phyloP scores from a whole-genome alignment of 2,113 vertebrate species.

The Ammodytes marinus region DNA sequence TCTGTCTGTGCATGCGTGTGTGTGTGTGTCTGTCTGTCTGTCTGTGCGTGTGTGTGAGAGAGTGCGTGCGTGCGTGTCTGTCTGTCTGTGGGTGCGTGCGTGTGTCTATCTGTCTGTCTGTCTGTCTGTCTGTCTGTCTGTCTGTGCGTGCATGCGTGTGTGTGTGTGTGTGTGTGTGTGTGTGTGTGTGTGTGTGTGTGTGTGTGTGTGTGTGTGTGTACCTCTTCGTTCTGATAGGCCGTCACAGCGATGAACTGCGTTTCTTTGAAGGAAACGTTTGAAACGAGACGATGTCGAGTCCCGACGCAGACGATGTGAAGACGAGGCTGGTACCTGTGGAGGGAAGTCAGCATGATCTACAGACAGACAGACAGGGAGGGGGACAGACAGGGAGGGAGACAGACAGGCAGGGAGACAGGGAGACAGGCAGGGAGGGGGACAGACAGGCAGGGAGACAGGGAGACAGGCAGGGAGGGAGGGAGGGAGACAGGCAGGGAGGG shows the following conservation, averaged over 20 bases:
- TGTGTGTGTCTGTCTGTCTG: background rate
- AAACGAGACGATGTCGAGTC: conserved; percentile 91
- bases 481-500: too few relatives aligned
- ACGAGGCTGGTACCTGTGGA: conserved; percentile 97
- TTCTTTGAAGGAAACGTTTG: conserved; percentile 95
- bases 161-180: background rate
- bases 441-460: too few relatives aligned
- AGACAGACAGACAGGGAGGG: conserved; percentile 4
- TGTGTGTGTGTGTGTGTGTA: conserved; percentile 38
- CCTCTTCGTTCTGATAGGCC: conserved; percentile 96
- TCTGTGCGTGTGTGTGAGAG: too few relatives aligned
- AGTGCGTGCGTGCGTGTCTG: too few relatives aligned
- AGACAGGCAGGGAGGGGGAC: too few relatives aligned
- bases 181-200: background rate
- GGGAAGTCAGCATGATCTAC: conserved; percentile 95
- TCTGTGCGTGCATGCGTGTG: too few relatives aligned
- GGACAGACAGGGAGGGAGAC: conserved; percentile 27
- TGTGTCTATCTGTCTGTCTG: too few relatives aligned
- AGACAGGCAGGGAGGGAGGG: too few relatives aligned
- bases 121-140: too few relatives aligned
- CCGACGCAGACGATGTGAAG: conserved; percentile 96
- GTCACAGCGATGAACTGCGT: conserved; percentile 98
- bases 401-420: too few relatives aligned
- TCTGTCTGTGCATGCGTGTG: background rate
- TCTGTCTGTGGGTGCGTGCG: too few relatives aligned